These are phyloP conservation scores for Oryzias melastigma DNA, from an alignment of 2,113 vertebrate genomes.

Conservation along the genomic window DNA sequence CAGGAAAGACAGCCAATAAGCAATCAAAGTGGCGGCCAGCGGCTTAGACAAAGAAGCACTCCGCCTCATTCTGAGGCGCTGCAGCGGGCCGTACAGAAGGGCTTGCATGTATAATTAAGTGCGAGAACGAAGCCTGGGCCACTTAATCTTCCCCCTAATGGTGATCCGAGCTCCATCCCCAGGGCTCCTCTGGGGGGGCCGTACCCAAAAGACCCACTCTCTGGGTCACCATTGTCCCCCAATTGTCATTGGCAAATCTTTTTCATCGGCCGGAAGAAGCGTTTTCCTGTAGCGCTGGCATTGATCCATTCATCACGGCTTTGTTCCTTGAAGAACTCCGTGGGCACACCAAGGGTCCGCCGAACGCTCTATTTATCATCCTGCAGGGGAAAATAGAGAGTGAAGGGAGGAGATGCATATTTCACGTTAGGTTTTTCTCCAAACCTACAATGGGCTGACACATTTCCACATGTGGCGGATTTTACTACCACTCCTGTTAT, in stretches of 20 bases:
- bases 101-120: slow-evolving; percentile 94
- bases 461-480: slow-evolving; percentile 47
- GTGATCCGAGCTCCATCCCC: slow-evolving; percentile 85
- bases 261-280: slow-evolving; percentile 81
- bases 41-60: slow-evolving; percentile 83
- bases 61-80: slow-evolving; percentile 72
- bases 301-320: slow-evolving; percentile 85
- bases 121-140: slow-evolving; percentile 81
- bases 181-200: slow-evolving; percentile 78
- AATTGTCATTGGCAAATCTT: slow-evolving; percentile 86
- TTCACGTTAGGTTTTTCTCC: slow-evolving; percentile 62
- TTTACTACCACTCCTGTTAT: slow-evolving; percentile 61
- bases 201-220: slow-evolving; percentile 86
- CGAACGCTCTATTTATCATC: slow-evolving; percentile 81
- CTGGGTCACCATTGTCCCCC: slow-evolving; percentile 84
- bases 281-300: slow-evolving; percentile 79
- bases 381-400: slow-evolving; percentile 61
- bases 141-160: slow-evolving; percentile 94
- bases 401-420: slow-evolving; percentile 70
- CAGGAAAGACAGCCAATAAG: slow-evolving; percentile 95
- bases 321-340: slow-evolving; percentile 85
- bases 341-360: slow-evolving; percentile 75
- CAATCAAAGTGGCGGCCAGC: slow-evolving; percentile 86
- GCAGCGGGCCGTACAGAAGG: slow-evolving; percentile 69
- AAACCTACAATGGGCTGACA: slow-evolving; percentile 55